phyloP scores from a whole-genome alignment of 1,140 invertebrate genomes.

The Oryctes rhinoceros region DNA sequence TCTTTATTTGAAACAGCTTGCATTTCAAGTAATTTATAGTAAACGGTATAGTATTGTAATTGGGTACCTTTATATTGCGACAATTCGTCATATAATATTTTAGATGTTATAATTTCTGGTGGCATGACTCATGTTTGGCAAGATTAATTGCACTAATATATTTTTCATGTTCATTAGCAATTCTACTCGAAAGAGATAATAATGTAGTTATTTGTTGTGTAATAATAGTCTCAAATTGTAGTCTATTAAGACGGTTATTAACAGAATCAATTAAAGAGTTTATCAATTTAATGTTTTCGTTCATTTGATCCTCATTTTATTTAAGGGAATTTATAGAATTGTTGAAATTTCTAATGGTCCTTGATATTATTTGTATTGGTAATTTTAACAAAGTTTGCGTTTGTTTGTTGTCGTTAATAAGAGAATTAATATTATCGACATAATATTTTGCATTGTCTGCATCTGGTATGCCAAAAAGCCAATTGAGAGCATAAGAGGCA shows the following conservation, averaged over 20 bases:
- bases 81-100: neutral
- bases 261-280: slow-evolving; percentile 18
- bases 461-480: slow-evolving; percentile 56
- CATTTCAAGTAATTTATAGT: slow-evolving; percentile 31
- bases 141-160: slow-evolving; percentile 26
- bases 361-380: slow-evolving; percentile 47
- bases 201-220: slow-evolving; percentile 28
- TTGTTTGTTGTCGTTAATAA: slow-evolving; percentile 44
- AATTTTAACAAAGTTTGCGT: slow-evolving; percentile 48
- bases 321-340: slow-evolving; percentile 40
- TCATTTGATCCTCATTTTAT: neutral
- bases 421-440: slow-evolving; percentile 49
- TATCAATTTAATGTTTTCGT: slow-evolving; percentile 24
- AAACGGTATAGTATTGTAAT: neutral
- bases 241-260: slow-evolving; percentile 18
- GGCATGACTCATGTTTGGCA: too few species aligned
- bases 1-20: neutral
- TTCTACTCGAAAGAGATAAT: slow-evolving; percentile 1
- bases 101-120: too few species aligned
- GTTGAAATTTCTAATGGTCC: slow-evolving; percentile 46
- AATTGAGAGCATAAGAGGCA: slow-evolving; percentile 55
- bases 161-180: slow-evolving; percentile 23
- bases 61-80: slow-evolving; percentile 20
- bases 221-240: slow-evolving; percentile 21
- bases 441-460: slow-evolving; percentile 53